Evolutionary conservation across 2,797 vertebrate species (phyloP).

Genomic region (Pipistrellus kuhlii): DNA sequence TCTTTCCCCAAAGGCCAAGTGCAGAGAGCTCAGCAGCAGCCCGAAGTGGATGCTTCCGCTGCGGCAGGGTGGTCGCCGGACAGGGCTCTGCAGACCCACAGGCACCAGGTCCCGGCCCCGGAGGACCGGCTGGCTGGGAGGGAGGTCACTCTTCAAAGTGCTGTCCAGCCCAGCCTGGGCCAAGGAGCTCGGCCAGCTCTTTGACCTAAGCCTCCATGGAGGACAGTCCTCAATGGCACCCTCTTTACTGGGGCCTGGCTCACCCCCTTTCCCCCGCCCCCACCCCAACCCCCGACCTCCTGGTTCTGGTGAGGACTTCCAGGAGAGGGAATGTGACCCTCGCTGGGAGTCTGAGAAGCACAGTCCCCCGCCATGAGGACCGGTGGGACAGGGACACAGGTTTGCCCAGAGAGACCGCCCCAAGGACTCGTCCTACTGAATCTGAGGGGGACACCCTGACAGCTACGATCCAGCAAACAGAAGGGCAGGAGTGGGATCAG

Average conservation of each 20-base stretch:
- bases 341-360: background rate
- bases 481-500: background rate
- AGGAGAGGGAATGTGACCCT: background rate
- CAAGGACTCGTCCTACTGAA: background rate
- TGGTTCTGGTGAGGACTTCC: background rate
- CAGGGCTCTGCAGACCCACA: background rate
- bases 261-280: too few species aligned
- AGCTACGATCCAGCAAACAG: background rate
- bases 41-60: background rate
- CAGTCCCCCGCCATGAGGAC: background rate
- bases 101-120: too few species aligned
- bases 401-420: background rate
- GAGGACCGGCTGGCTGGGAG: background rate
- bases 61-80: background rate
- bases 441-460: background rate
- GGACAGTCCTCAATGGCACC: background rate
- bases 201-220: fast-evolving
- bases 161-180: background rate
- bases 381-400: background rate
- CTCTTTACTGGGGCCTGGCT: background rate
- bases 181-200: too few species aligned
- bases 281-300: background rate
- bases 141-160: fast-evolving
- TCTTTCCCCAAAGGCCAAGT: background rate
- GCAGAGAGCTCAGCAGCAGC: background rate